Evolutionary conservation across 53 echinoderm and acorn worm species (phyloP), one percentile per base, ranked within the genome.

Genomic region (Temnopleurus reevesii): DNA sequence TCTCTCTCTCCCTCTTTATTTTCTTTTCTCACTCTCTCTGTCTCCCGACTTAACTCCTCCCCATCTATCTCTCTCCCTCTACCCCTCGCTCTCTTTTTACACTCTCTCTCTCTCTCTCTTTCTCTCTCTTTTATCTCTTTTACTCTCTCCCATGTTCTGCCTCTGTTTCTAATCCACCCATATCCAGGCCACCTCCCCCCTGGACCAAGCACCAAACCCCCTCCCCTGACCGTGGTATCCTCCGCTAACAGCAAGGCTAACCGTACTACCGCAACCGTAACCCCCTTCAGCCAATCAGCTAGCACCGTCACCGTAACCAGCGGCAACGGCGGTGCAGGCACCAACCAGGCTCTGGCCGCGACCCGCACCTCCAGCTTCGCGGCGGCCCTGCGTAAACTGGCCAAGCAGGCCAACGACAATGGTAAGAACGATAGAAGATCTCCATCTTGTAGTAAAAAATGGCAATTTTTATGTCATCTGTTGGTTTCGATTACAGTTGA

Each of bases 361-460:
- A 99, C 99, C 43, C 92, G 99, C 82, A 96, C 99, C 46, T 99
- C 99, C 91, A 99, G 99, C 90, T 99, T 99, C 84, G 99, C 99
- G 43, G 96, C 99, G 26, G 99, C 99, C 87, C 89, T 96, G 90
- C 92, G 99, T 47, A 99, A 99, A 77, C 91, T 99, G 82, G 99
- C 99, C 65, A 96, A 96, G 55, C 96, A 99, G 86, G 99, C 99
- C 44, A 99, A 92, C 84, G 99, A 99, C 80, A 99, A 95, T 91
- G 97, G 97, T 97, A 90, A 92, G 81, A 55, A 45, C 9, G 25
- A 77, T 3, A 63, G 8, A n/a, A 71, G 8, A n/a, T 19, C 71
- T 17, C 51, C 51, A 19, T 21, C 41, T 71, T 38, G 36, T 38
- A 21, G 41, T 71, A 71, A 23, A 71, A 61, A 2, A 1, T 61